These are phyloP conservation scores for Galago senegalensis DNA, from an alignment of 2,797 vertebrate genomes.

Conservation along the genomic window DNA sequence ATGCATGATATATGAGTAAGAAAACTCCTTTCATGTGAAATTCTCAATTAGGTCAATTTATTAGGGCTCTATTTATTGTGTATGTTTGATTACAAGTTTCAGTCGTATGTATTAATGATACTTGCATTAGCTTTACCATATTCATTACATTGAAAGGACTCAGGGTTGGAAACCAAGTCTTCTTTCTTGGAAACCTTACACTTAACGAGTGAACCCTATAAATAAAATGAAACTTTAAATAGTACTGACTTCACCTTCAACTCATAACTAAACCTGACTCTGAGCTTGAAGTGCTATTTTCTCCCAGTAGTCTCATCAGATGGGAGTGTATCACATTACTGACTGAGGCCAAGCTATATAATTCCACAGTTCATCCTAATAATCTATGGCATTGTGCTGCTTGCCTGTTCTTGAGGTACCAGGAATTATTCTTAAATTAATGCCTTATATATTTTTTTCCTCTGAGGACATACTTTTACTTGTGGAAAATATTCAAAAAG, in stretches of 20 bases:
- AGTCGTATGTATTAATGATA: conserved; percentile 16
- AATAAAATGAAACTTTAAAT: conserved; percentile 83
- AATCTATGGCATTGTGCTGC: neutral
- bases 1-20: neutral
- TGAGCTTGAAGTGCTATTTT: conserved; percentile 78
- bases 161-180: conserved; percentile 59
- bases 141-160: conserved; percentile 62
- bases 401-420: conserved; percentile 46
- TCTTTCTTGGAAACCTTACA: conserved; percentile 74
- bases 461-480: conserved; percentile 61
- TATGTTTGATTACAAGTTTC: conserved; percentile 29
- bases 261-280: conserved; percentile 76
- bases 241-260: conserved; percentile 81
- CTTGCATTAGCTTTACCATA: conserved; percentile 28
- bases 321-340: conserved; percentile 65
- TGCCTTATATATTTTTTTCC: neutral
- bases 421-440: conserved; percentile 59
- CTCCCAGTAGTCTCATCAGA: conserved; percentile 70
- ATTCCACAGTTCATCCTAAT: conserved; percentile 31
- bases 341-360: conserved; percentile 8
- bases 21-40: conserved; percentile 27
- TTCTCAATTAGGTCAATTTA: conserved; percentile 12
- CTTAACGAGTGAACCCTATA: conserved; percentile 77
- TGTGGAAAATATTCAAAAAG: conserved; percentile 70
- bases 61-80: neutral